phyloP scores from a whole-genome alignment of 2,888 invertebrate species.

The Silvanus unidentatus region DNA sequence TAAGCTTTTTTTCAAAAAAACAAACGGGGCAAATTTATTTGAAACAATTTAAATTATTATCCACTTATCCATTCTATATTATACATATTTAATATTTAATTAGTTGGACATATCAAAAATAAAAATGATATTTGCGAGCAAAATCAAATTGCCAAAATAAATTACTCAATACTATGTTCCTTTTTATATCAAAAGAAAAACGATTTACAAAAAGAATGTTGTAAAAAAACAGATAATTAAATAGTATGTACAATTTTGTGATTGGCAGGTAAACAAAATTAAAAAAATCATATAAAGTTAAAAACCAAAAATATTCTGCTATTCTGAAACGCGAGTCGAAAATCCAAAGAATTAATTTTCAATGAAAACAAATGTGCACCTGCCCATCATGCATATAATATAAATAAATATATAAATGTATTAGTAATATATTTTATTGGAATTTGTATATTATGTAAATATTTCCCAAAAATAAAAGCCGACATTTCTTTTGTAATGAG shows the following conservation, averaged over 20 bases:
- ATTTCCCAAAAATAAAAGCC: conserved; percentile 16
- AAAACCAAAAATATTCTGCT: too few species aligned
- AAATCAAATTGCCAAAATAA: conserved; percentile 33
- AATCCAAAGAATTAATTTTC: neutral
- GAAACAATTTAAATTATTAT: too few species aligned
- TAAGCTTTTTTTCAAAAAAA: too few species aligned
- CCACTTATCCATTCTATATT: too few species aligned
- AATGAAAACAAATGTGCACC: conserved; percentile 5
- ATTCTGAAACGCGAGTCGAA: neutral
- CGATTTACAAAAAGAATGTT: too few species aligned
- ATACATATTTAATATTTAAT: too few species aligned
- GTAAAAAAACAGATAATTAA: too few species aligned
- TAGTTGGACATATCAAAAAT: conserved; percentile 22
- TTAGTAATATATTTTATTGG: conserved; percentile 37
- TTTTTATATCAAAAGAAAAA: conserved; percentile 36
- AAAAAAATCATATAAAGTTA: too few species aligned
- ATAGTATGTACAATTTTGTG: too few species aligned
- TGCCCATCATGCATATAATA: neutral
- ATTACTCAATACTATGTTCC: conserved; percentile 35
- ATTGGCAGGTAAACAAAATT: too few species aligned
- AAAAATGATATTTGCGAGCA: conserved; percentile 25
- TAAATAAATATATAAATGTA: conserved; percentile 26
- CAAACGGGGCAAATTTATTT: too few species aligned
- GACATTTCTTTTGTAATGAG: too few species aligned
- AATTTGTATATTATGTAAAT: conserved; percentile 37